Evolutionary conservation across 2,888 invertebrate genomes (phyloP).

Genomic region (Gnatocerus cornutus): DNA sequence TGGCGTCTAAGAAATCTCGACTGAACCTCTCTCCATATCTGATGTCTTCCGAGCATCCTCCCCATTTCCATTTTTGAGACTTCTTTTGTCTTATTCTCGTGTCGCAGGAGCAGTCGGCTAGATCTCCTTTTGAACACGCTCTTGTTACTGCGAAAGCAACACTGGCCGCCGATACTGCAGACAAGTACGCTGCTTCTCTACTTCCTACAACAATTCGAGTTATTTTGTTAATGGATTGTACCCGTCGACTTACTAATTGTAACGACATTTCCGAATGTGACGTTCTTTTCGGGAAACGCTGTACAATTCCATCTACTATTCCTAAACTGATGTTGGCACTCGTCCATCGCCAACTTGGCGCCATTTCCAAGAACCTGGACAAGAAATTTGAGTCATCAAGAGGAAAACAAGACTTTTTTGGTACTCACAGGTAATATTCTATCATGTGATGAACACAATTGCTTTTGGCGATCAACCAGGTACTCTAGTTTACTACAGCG

Average conservation of each 20-base stretch:
- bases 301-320: constrained; percentile 94
- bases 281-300: constrained; percentile 80
- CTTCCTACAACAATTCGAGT: constrained; percentile 77
- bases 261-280: constrained; percentile 87
- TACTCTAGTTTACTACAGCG: constrained; percentile 81
- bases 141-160: constrained; percentile 90
- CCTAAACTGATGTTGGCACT: constrained; percentile 92
- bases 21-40: constrained; percentile 90
- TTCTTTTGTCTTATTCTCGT: constrained; percentile 74
- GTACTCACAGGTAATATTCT: constrained; percentile 79
- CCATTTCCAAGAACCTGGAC: constrained; percentile 84
- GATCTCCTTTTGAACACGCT: constrained; percentile 89
- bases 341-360: constrained; percentile 88
- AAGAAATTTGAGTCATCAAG: neutral
- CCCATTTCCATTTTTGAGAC: constrained; percentile 91
- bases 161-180: constrained; percentile 92
- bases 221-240: neutral
- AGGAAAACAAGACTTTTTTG: neutral
- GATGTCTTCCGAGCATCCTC: constrained; percentile 94
- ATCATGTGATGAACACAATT: constrained; percentile 81
- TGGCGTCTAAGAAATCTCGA: constrained; percentile 88
- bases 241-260: constrained; percentile 82
- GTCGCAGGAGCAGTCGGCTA: constrained; percentile 92
- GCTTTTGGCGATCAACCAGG: constrained; percentile 82
- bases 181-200: constrained; percentile 91